These are phyloP conservation scores for Malurus melanocephalus DNA, from an alignment of 2,113 vertebrate genomes.

Conservation along the genomic window DNA sequence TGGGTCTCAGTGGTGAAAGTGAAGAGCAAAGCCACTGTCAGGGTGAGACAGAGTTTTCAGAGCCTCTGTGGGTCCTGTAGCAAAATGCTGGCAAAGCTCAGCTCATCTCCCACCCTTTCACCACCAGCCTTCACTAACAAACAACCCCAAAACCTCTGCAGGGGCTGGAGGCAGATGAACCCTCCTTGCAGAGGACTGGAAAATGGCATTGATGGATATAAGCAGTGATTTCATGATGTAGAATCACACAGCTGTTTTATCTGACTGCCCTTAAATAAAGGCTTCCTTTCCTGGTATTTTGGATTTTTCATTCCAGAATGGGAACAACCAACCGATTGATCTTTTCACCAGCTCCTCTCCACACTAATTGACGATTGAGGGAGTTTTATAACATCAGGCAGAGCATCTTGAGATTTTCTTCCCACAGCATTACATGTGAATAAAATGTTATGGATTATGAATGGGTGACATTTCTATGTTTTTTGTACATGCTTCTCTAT, in stretches of 20 bases:
- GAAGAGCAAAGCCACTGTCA: constrained; percentile 16
- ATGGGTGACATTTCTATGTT: constrained; percentile 4
- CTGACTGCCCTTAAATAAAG: constrained; percentile 31
- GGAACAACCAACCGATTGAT: background rate
- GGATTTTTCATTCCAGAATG: constrained; percentile 4
- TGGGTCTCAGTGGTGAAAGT: background rate
- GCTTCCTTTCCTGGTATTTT: constrained; percentile 19
- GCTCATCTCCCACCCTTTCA: background rate
- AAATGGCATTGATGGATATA: background rate
- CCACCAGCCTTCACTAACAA: background rate
- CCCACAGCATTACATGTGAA: constrained; percentile 11
- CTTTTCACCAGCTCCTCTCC: constrained; percentile 26
- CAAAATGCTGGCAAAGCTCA: constrained; percentile 1
- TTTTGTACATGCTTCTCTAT: constrained; percentile 6
- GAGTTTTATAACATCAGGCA: constrained; percentile 22
- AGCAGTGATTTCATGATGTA: constrained; percentile 8
- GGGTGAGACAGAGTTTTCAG: background rate
- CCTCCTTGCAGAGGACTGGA: background rate
- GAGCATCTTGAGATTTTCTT: constrained; percentile 4
- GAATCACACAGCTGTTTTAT: constrained; percentile 7
- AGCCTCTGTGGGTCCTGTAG: constrained; percentile 13
- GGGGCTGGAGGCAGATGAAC: background rate
- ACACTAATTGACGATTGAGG: background rate
- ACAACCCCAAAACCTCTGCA: background rate
- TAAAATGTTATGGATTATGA: constrained; percentile 20